A percentile compares a stretch with the other conserved stretches of the same genome.
Conservation (phyloP, 2,888 invertebrate genomes). For the Athalia circularis region DNA sequence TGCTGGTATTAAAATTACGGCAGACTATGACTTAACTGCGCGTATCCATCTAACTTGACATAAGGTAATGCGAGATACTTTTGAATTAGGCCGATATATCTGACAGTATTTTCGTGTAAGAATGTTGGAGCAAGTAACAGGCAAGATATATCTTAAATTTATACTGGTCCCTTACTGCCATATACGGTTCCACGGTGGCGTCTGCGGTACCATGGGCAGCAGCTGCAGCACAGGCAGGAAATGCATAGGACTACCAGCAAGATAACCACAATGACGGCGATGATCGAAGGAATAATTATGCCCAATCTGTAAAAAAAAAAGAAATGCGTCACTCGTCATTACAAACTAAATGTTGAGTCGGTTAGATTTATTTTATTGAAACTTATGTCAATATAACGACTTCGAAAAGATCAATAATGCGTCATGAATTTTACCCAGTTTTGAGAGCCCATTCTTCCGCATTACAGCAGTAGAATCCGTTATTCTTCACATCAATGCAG, state of each 20-base stretch:
- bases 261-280: conserved; percentile 52
- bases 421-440: conserved; percentile 54
- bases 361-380: neutral
- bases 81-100: neutral
- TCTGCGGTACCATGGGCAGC: conserved; percentile 68
- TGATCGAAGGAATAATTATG: conserved; percentile 50
- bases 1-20: too few relatives aligned
- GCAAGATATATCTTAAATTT: neutral
- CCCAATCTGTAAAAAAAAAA: conserved; percentile 56
- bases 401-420: neutral
- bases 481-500: conserved; percentile 52
- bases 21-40: too few relatives aligned
- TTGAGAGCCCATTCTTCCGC: conserved; percentile 52
- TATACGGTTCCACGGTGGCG: conserved; percentile 68
- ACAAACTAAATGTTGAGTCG: neutral
- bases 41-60: too few relatives aligned
- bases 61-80: neutral
- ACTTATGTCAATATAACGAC: neutral
- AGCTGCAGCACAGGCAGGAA: conserved; percentile 68
- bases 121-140: neutral
- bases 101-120: neutral
- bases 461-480: conserved; percentile 57
- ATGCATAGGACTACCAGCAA: conserved; percentile 59
- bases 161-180: conserved; percentile 62
- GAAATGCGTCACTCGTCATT: neutral